Evolutionary conservation across 2,888 invertebrate species (phyloP).

Genomic region (Globia sparganii): DNA sequence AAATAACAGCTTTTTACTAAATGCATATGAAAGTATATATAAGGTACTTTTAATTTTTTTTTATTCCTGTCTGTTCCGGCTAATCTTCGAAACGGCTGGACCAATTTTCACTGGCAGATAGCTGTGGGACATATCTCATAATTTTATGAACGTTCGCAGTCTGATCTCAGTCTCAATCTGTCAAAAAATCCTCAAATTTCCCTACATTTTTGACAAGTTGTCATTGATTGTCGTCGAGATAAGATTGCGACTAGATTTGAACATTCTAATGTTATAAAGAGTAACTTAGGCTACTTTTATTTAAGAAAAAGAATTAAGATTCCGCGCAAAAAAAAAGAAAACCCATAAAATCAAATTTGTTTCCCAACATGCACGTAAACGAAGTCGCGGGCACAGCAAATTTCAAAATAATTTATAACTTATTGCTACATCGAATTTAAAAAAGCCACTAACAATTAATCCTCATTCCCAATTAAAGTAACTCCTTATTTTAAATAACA

Average conservation of each 20-base stretch:
- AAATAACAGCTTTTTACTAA: too few relatives aligned
- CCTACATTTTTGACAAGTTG: too few relatives aligned
- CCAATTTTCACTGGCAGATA: not conserved
- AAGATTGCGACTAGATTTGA: too few relatives aligned
- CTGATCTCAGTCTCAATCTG: too few relatives aligned
- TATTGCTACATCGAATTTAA: not conserved
- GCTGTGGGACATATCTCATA: too few relatives aligned
- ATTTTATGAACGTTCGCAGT: too few relatives aligned
- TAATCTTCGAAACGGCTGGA: not conserved
- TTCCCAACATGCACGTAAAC: not conserved
- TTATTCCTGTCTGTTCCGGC: too few relatives aligned
- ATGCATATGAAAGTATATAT: too few relatives aligned
- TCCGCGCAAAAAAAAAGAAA: not conserved
- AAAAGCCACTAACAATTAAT: conserved; percentile 15
- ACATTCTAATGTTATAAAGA: too few relatives aligned
- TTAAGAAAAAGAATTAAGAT: not conserved
- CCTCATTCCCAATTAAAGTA: conserved; percentile 41
- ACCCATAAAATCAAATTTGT: not conserved
- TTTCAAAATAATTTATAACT: not conserved
- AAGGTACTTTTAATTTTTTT: too few relatives aligned
- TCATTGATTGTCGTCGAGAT: too few relatives aligned
- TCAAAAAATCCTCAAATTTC: too few relatives aligned
- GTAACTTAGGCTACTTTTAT: not conserved
- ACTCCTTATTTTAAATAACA: conserved; percentile 29
- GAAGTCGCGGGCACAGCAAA: not conserved